phyloP scores from a whole-genome alignment of 2,888 invertebrate genomes.

The Cynaeus angustus region DNA sequence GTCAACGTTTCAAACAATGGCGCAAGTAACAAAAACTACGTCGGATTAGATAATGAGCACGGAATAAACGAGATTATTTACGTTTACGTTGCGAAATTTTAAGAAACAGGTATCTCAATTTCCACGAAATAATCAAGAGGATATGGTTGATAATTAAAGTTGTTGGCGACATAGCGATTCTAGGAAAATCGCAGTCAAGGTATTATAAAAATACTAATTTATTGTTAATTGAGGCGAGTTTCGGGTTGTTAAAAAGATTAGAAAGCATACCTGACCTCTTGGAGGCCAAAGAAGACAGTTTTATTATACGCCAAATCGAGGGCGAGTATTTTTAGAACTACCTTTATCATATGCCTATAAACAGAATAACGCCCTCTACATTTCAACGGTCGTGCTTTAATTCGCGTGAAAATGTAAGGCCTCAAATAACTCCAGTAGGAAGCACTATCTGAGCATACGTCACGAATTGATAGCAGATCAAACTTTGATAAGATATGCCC shows the following conservation, averaged over 20 bases:
- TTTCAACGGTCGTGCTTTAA: constrained; percentile 7
- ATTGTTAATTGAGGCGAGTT: constrained; percentile 27
- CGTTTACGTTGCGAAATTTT: constrained; percentile 32
- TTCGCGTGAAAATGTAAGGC: constrained; percentile 10
- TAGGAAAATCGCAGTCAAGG: constrained; percentile 35
- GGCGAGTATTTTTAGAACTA: constrained; percentile 3
- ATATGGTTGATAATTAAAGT: constrained; percentile 38
- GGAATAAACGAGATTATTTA: constrained; percentile 25
- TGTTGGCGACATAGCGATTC: constrained; percentile 34
- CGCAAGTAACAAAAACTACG: constrained; percentile 2
- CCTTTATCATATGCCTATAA: constrained; percentile 4
- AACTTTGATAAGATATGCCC: constrained; percentile 2
- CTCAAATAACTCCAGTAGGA: constrained; percentile 2
- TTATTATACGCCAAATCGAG: neutral
- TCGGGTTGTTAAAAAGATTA: constrained; percentile 9
- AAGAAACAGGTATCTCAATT: constrained; percentile 26
- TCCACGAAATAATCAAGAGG: constrained; percentile 40
- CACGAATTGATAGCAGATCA: constrained; percentile 9
- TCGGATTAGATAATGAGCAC: neutral
- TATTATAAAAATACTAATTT: constrained; percentile 30
- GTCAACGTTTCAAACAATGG: neutral
- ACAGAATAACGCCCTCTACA: constrained; percentile 4
- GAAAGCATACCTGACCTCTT: constrained; percentile 6
- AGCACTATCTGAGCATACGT: neutral
- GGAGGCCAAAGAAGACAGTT: neutral